Percentiles rank a stretch among this genome's conserved stretches.
Evolutionary conservation across 2,888 invertebrate genomes (phyloP).

Genomic region (Lingula anatina): DNA sequence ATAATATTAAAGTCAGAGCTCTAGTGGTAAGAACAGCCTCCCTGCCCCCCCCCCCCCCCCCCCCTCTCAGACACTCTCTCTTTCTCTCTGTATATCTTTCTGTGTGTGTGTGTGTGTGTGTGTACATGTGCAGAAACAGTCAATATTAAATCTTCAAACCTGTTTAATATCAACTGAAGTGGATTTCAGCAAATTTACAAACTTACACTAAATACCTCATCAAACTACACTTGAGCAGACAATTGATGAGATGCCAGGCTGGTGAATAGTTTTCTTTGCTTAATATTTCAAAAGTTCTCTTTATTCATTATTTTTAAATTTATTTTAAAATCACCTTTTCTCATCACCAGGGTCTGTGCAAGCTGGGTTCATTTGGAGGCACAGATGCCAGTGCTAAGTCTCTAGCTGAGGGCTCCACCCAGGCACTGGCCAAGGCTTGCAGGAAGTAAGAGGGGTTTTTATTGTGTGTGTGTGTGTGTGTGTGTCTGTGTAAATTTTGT

Average conservation of each 20-base stretch:
- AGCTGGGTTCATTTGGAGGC: constrained; percentile 86
- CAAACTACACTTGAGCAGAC: too few relatives aligned
- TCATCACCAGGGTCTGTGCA: constrained; percentile 79
- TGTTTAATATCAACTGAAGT: too few relatives aligned
- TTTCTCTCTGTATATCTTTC: too few relatives aligned
- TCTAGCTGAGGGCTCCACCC: constrained; percentile 90
- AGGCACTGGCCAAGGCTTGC: constrained; percentile 90
- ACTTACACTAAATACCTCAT: too few relatives aligned
- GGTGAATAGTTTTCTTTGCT: background rate
- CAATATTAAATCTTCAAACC: too few relatives aligned
- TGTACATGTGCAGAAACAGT: too few relatives aligned
- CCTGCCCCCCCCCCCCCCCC: too few relatives aligned
- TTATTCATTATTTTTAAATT: background rate
- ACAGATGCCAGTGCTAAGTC: constrained; percentile 90
- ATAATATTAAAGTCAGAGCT: constrained; percentile 69
- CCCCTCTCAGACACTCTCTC: too few relatives aligned
- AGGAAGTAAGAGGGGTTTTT: constrained; percentile 67
- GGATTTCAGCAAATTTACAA: too few relatives aligned
- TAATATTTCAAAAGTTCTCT: background rate
- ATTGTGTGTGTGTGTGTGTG: too few relatives aligned
- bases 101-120: too few relatives aligned
- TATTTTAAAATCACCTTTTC: background rate
- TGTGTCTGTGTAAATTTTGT: too few relatives aligned
- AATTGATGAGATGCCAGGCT: background rate
- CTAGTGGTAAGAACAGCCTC: constrained; percentile 57